Conservation (phyloP, 2,888 invertebrate genomes). For the Antitype chi region DNA sequence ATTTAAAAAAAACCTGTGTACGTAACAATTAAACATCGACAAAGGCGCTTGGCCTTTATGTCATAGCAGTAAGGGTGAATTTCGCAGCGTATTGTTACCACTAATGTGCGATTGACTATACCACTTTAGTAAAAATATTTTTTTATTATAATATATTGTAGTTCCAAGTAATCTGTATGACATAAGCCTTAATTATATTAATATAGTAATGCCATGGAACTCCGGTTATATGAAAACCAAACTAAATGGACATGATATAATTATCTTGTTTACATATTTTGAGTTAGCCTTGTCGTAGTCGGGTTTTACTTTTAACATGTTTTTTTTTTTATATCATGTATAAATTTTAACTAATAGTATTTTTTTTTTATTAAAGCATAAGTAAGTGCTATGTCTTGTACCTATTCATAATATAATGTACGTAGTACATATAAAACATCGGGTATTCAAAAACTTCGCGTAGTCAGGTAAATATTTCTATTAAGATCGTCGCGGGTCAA, state of each 20-base stretch:
- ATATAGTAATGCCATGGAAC: no score
- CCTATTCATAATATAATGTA: background rate
- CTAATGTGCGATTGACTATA: background rate
- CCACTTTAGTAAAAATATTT: background rate
- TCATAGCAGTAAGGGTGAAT: background rate
- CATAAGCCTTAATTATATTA: background rate
- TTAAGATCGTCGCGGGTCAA: slow-evolving; percentile 42
- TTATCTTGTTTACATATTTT: no score
- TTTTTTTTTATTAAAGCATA: background rate
- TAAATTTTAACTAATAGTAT: background rate
- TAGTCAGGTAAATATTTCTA: slow-evolving; percentile 50
- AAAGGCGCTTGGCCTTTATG: no score
- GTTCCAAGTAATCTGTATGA: background rate
- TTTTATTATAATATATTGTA: background rate
- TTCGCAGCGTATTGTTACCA: background rate
- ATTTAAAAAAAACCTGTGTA: no score
- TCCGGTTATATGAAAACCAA: no score
- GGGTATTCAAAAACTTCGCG: background rate
- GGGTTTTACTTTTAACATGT: no score
- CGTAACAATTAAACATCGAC: no score
- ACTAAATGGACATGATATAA: no score
- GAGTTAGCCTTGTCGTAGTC: no score
- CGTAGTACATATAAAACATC: background rate
- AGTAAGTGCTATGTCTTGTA: background rate
- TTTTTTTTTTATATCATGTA: no score